Percentiles rank a stretch among this genome's conserved stretches.
Conservation (phyloP, 2,888 invertebrate genomes). For the Teleiodes luculella region DNA sequence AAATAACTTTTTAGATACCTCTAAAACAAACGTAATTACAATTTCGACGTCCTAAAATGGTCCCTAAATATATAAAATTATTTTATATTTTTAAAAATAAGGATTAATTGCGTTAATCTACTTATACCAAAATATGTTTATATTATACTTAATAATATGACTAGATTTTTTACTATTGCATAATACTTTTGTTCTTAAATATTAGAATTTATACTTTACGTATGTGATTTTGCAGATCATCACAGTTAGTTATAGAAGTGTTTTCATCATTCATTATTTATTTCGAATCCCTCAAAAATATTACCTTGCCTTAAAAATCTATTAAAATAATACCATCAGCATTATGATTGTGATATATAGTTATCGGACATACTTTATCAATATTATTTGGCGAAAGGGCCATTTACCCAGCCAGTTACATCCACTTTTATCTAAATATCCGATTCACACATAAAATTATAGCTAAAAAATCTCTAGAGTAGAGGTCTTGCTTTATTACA, state of each 20-base stretch:
- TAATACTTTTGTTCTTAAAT: slow-evolving; percentile 3
- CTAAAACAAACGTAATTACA: slow-evolving; percentile 11
- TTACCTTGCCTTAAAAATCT: background rate
- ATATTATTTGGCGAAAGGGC: too few relatives aligned
- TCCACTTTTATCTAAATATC: too few relatives aligned
- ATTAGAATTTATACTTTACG: slow-evolving; percentile 9
- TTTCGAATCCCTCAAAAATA: too few relatives aligned
- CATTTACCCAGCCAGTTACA: too few relatives aligned
- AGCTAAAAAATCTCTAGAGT: too few relatives aligned
- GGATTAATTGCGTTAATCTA: background rate
- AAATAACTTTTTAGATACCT: background rate
- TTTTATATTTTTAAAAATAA: background rate
- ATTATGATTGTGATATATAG: too few relatives aligned
- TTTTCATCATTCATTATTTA: background rate
- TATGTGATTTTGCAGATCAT: slow-evolving; percentile 15
- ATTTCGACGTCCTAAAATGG: slow-evolving; percentile 20
- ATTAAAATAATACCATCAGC: too few relatives aligned
- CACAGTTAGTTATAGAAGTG: slow-evolving; percentile 5
- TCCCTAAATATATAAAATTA: slow-evolving; percentile 21
- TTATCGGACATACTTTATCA: too few relatives aligned
- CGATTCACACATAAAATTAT: too few relatives aligned
- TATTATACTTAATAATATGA: slow-evolving; percentile 21
- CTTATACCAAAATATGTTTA: slow-evolving; percentile 13
- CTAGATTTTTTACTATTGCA: slow-evolving; percentile 29
- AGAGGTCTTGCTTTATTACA: too few relatives aligned